Evolutionary conservation across 2,888 invertebrate species (phyloP), one percentile per base, ranked within the genome.

Genomic region (Abrostola tripartita): DNA sequence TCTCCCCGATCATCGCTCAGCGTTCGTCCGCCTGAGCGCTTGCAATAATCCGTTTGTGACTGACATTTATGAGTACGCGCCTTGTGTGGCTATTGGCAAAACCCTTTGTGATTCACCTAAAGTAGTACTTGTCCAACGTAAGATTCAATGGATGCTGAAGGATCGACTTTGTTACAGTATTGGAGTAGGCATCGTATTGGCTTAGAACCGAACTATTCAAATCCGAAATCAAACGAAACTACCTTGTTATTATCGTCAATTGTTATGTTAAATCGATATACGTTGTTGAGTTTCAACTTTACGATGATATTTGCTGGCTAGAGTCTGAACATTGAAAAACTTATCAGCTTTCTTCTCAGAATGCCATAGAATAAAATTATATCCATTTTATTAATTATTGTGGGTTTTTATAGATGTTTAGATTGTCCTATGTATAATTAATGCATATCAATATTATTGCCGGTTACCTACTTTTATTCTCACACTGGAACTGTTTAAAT

Each of bases 41-140:
- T 68, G 76, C 81, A 80, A 81, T 86, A 86, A 82, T 84, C 81
- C 76, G 73, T 79, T 78, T 82, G 79, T 67, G 77, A 76, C 77
- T 79, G 81, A 79, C 79, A 80, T 80, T 81, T 82, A 83, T 81
- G 76, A 74, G 69, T 68, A 64, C 38, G 49, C 47, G 64, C 57
- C 63, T 71, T 68, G 76, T 76, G 52, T 62, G 63, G 67, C 68
- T 73, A 79, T 74, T 74, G 68, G 56, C 42, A 41, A 71, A 68
- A 71, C 61, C 81, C 77, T 80, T 80, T 81, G 80, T 80, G 76
- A 74, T 61, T 57, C 58, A 65, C 61, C 66, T 78, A 73, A 65
- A 71, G 73, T 67, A 69, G 63, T 68, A 71, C 24, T 47, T 58
- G 6, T 56, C 58, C 35, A 68, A 50, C 58, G 24, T 66, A 66